Evolutionary conservation across 2,888 invertebrate species (phyloP).

Genomic region (Drosophila multiciliata): DNA sequence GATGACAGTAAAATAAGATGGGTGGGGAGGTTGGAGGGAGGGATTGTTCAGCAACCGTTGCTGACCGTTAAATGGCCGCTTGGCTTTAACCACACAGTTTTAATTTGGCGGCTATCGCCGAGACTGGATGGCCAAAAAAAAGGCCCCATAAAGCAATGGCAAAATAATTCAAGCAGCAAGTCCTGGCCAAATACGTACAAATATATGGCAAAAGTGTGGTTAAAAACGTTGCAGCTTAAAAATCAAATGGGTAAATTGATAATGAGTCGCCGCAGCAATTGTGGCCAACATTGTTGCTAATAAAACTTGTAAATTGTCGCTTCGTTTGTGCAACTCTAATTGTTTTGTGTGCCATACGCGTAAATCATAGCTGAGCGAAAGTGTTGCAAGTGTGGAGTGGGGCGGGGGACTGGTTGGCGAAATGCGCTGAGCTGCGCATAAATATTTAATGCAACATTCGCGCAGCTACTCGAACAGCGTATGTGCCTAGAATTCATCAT

Average conservation of each 20-base stretch:
- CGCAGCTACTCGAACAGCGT: slow-evolving; percentile 53
- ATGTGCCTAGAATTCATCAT: slow-evolving; percentile 80
- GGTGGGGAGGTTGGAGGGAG: slow-evolving; percentile 15
- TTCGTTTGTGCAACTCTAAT: slow-evolving; percentile 37
- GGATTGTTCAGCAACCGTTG: slow-evolving; percentile 9
- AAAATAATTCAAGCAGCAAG: slow-evolving; percentile 55
- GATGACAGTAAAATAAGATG: slow-evolving; percentile 31
- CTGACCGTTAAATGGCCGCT: slow-evolving; percentile 54
- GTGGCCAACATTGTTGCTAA: slow-evolving; percentile 19
- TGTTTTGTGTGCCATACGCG: slow-evolving; percentile 39
- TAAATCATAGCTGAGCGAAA: slow-evolving; percentile 21
- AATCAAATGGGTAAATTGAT: slow-evolving; percentile 80
- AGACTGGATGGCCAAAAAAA: slow-evolving; percentile 23
- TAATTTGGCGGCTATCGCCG: slow-evolving; percentile 76
- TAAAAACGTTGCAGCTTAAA: slow-evolving; percentile 59
- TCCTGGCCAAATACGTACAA: slow-evolving; percentile 4
- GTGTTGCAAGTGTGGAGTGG: not conserved
- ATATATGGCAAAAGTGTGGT: slow-evolving; percentile 39
- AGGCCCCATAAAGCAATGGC: slow-evolving; percentile 59
- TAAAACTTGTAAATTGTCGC: slow-evolving; percentile 46
- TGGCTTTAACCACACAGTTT: slow-evolving; percentile 81
- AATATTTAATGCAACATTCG: slow-evolving; percentile 73
- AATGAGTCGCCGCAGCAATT: slow-evolving; percentile 64
- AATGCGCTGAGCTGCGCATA: slow-evolving; percentile 77
- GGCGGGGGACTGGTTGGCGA: slow-evolving; percentile 2